phyloP scores from a whole-genome alignment of 2,888 invertebrate species.

The Apotomis capreana region DNA sequence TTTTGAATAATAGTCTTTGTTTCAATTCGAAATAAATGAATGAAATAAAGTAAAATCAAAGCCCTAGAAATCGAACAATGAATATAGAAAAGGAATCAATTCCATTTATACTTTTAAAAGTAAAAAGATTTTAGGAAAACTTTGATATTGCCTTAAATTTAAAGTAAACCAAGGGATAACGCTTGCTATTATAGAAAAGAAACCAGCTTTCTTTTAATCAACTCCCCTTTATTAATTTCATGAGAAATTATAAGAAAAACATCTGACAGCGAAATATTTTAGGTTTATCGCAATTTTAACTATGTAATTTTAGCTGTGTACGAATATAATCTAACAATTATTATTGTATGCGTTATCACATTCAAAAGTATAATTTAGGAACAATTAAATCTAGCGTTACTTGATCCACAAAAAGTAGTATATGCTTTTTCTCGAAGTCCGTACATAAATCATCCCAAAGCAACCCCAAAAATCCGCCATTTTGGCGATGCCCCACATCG shows the following conservation, averaged over 20 bases:
- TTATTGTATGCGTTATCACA: too few relatives aligned
- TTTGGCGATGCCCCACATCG: constrained; percentile 48
- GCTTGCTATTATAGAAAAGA: constrained; percentile 71
- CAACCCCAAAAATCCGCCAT: constrained; percentile 46
- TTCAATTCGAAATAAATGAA: neutral
- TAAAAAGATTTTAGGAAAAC: constrained; percentile 4
- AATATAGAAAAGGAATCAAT: neutral
- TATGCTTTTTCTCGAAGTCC: constrained; percentile 7
- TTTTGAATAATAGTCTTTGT: constrained; percentile 16
- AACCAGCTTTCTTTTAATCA: constrained; percentile 79
- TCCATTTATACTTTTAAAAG: neutral
- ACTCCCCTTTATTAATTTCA: constrained; percentile 32
- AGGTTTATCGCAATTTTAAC: too few relatives aligned
- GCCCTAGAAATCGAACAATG: too few relatives aligned
- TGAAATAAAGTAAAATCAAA: neutral
- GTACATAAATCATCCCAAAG: constrained; percentile 44
- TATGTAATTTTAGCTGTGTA: too few relatives aligned
- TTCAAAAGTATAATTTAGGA: neutral
- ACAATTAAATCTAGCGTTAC: neutral
- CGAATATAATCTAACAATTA: too few relatives aligned
- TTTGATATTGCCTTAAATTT: constrained; percentile 50
- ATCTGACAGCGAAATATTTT: neutral
- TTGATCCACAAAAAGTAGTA: neutral
- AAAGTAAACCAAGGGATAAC: constrained; percentile 69
- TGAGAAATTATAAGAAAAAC: constrained; percentile 24